Conservation (phyloP, 2,888 invertebrate genomes). For the Alsophila aescularia region DNA sequence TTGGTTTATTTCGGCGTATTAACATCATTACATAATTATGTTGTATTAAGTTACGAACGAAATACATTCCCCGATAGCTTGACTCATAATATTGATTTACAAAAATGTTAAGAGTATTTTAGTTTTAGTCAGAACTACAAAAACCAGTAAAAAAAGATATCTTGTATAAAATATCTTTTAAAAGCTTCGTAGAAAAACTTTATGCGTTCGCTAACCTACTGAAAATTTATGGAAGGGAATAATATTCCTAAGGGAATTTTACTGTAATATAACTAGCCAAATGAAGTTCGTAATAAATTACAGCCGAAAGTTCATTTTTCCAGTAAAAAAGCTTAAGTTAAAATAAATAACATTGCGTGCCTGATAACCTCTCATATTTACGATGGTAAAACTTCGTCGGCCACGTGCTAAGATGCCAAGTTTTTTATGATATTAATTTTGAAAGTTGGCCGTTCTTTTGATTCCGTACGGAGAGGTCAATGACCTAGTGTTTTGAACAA, state of each 20-base stretch:
- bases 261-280: not conserved
- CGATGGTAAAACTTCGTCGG: conserved; percentile 8
- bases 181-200: too few relatives aligned
- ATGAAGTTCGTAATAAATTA: conserved; percentile 1
- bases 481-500: not conserved
- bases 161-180: too few relatives aligned
- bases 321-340: conserved; percentile 2
- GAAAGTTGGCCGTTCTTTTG: conserved; percentile 21
- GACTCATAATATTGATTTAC: too few relatives aligned
- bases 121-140: too few relatives aligned
- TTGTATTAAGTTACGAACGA: too few relatives aligned
- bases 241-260: not conserved
- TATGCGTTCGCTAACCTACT: too few relatives aligned
- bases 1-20: too few relatives aligned
- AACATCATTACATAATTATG: too few relatives aligned
- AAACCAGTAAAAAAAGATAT: too few relatives aligned
- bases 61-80: too few relatives aligned
- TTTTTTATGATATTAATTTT: conserved; percentile 29
- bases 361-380: conserved; percentile 16
- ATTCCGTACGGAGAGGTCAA: not conserved
- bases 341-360: conserved; percentile 4
- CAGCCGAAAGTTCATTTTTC: not conserved
- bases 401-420: conserved; percentile 23
- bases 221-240: not conserved
- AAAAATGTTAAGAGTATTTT: too few relatives aligned